These are phyloP conservation scores for Nomada flava DNA, from an alignment of 2,888 invertebrate species.

Conservation along the genomic window DNA sequence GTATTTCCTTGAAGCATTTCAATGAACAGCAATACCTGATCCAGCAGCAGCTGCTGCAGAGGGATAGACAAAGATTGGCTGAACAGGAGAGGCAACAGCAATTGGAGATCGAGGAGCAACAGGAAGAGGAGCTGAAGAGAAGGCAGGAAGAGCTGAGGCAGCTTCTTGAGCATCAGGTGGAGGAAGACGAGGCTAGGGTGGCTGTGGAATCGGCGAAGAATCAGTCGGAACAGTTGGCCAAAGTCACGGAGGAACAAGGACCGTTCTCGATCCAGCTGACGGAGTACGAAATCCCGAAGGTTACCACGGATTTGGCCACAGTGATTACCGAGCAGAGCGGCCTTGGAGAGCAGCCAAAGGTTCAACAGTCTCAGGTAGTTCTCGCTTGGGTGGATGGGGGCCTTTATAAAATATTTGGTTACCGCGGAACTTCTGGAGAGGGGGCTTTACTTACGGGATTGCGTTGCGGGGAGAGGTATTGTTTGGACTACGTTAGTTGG, in stretches of 20 bases:
- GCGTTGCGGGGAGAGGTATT: background rate
- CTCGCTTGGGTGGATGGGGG: background rate
- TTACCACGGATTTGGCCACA: slow-evolving; percentile 49
- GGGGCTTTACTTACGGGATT: background rate
- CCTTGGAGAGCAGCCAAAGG: slow-evolving; percentile 51
- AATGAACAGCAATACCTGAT: slow-evolving; percentile 81
- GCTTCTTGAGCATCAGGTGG: slow-evolving; percentile 71
- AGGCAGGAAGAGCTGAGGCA: slow-evolving; percentile 74
- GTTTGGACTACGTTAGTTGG: background rate
- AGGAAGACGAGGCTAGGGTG: slow-evolving; percentile 64
- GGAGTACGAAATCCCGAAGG: slow-evolving; percentile 61
- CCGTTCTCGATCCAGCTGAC: slow-evolving; percentile 56
- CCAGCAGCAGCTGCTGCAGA: slow-evolving; percentile 80
- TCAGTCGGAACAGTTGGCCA: slow-evolving; percentile 53
- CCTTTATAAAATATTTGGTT: slow-evolving; percentile 27
- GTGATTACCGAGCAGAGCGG: slow-evolving; percentile 48
- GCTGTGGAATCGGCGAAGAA: slow-evolving; percentile 56
- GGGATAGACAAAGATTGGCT: slow-evolving; percentile 78
- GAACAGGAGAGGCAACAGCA: slow-evolving; percentile 79
- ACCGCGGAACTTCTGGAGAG: slow-evolving; percentile 3
- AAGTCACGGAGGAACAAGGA: slow-evolving; percentile 31
- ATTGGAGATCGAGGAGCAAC: slow-evolving; percentile 73
- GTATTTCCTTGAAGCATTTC: slow-evolving; percentile 81
- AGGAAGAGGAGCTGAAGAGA: slow-evolving; percentile 75
- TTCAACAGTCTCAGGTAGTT: slow-evolving; percentile 65